Evolutionary conservation across 2,113 vertebrate genomes (phyloP).

Genomic region (Corvus hawaiiensis): DNA sequence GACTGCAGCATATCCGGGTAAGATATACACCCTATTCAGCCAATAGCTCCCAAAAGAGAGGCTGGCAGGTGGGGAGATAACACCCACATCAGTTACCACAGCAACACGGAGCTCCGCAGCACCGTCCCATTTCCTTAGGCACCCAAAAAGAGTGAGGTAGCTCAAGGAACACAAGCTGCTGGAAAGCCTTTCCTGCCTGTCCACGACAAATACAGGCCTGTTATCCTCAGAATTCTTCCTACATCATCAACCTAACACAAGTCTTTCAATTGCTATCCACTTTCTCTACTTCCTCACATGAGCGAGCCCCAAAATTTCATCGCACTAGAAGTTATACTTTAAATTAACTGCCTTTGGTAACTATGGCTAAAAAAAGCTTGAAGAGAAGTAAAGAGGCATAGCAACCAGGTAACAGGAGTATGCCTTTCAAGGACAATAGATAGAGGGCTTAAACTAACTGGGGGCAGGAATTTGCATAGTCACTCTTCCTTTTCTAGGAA

Average conservation of each 20-base stretch:
- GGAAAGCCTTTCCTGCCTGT: background rate
- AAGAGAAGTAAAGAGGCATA: background rate
- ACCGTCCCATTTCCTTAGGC: background rate
- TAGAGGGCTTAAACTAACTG: background rate
- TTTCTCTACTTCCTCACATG: background rate
- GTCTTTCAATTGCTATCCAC: background rate
- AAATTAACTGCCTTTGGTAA: background rate
- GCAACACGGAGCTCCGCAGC: background rate
- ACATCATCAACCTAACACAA: background rate
- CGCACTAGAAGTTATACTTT: background rate
- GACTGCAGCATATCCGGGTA: background rate
- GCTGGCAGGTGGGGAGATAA: background rate
- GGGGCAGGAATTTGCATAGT: background rate
- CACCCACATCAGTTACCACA: background rate
- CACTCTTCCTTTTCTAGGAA: background rate
- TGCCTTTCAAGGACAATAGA: background rate
- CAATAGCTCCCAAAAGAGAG: background rate
- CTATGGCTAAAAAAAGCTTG: background rate
- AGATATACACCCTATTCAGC: background rate
- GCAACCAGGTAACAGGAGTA: background rate
- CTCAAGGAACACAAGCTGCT: background rate
- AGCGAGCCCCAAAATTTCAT: background rate
- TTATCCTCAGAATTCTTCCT: background rate
- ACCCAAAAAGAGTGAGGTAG: background rate
- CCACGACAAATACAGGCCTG: background rate